A percentile compares a stretch with the other conserved stretches of the same genome.
Evolutionary conservation across 2,797 vertebrate species (phyloP).

Genomic region (Ispidina lecontei): DNA sequence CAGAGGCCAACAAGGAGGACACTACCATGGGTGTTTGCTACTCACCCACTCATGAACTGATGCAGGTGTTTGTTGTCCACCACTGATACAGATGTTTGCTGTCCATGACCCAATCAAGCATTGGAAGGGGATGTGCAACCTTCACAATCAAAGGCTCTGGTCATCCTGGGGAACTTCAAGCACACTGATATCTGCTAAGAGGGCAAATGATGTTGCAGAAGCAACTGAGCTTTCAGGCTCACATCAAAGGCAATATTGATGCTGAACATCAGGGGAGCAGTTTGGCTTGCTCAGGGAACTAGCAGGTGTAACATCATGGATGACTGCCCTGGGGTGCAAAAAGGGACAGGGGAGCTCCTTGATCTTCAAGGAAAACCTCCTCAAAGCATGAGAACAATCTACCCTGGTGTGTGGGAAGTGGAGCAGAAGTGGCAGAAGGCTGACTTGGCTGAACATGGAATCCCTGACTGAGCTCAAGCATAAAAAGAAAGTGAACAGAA

Average conservation of each 20-base stretch:
- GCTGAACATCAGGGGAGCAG: not conserved
- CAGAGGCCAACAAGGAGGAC: not conserved
- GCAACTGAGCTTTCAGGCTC: not conserved
- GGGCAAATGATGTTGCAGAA: not conserved
- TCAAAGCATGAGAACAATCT: not conserved
- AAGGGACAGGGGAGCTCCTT: not conserved
- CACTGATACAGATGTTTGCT: not conserved
- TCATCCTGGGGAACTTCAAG: not conserved
- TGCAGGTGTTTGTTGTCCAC: not conserved
- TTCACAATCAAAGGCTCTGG: not conserved
- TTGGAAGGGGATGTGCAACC: not conserved
- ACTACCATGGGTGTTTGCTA: not conserved
- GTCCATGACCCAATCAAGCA: not conserved
- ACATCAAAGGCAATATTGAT: not conserved
- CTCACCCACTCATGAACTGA: not conserved
- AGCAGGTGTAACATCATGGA: not conserved
- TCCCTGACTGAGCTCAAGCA: not conserved
- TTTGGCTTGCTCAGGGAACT: not conserved
- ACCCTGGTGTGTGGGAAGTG: not conserved
- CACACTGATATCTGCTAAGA: not conserved
- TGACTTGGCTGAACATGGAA: not conserved
- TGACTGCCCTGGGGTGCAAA: not conserved
- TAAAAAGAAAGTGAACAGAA: not conserved
- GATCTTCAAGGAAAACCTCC: not conserved
- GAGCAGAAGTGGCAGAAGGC: constrained; percentile 21